Evolutionary conservation across 2,113 vertebrate genomes (phyloP), one percentile per base, ranked within the genome.

Genomic region (Serinus canaria): DNA sequence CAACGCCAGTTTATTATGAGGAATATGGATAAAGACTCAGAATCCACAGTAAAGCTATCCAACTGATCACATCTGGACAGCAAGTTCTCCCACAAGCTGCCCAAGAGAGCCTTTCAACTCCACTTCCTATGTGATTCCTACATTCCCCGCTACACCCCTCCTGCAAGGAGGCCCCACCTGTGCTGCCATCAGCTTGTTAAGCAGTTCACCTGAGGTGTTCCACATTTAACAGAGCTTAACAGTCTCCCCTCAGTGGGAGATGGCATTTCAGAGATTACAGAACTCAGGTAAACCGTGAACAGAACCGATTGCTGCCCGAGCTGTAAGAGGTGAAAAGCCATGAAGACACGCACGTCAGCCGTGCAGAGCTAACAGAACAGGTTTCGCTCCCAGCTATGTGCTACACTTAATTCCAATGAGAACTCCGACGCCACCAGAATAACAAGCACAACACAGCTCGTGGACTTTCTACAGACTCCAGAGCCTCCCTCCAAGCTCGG

Each of bases 381-480:
- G 25, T 53, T 56, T 60, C 27, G 3, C 25, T 41, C 43, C 30
- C 49, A 16, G 3, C 43, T 58, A 4, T 1, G 5, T 4, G 18
- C 37, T 75, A 25, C 10, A 0, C 27, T 62, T 27, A 31, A 46
- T 7, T 23, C 60, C 43, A 10, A 2, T 2, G 4, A 64, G 49
- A 56, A 80, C 16, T 53, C 50, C 20, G 10, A 58, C n/a, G 50
- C 10, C 49, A 74, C 62, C 2, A 27, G 15, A 70, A 11, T 1
- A 88, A 53, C 18, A 69, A 53, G 11, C 13, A 18, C 24, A 35
- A 5, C 1, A 5, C 2, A 27, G 43, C 0, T 25, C 2, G 0
- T 0, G 9, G 11, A 3, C 25, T 18, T 19, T 5, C 59, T 7
- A 30, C 39, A 13, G 10, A 5, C 23, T 30, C 4, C 1, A 15